Percentiles rank a stretch among this genome's conserved stretches.
These are phyloP conservation scores for Phalacrocorax carbo DNA, from an alignment of 2,113 vertebrate genomes.

Conservation along the genomic window DNA sequence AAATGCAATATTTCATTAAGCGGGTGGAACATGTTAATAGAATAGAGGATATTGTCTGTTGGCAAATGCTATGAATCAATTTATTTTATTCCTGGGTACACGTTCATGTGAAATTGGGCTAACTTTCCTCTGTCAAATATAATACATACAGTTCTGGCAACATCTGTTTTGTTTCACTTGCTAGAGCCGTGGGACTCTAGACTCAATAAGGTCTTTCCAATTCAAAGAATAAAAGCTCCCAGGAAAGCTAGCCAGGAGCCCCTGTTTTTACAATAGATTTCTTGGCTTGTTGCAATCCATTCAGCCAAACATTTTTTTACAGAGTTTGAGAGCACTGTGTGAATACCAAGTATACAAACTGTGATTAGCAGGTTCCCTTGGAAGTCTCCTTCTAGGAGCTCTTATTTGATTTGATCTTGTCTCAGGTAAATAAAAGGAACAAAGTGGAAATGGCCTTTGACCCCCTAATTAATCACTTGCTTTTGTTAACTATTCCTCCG, in stretches of 20 bases:
- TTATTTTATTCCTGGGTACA: not conserved
- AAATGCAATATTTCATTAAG: not conserved
- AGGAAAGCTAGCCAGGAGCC: not conserved
- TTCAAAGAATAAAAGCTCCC: slow-evolving; percentile 25
- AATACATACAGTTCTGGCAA: not conserved
- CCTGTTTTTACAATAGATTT: not conserved
- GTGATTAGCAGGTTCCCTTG: slow-evolving; percentile 6
- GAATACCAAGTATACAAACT: not conserved
- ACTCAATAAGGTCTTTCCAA: slow-evolving; percentile 13
- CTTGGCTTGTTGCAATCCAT: not conserved
- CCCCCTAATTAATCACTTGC: slow-evolving; percentile 38
- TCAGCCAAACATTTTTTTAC: not conserved
- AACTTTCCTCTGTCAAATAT: not conserved
- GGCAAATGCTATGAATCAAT: not conserved
- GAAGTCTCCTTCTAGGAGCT: not conserved
- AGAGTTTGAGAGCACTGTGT: not conserved
- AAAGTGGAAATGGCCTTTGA: slow-evolving; percentile 21
- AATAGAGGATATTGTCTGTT: not conserved
- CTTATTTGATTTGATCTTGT: slow-evolving; percentile 32
- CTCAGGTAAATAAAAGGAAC: slow-evolving; percentile 29
- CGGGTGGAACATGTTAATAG: not conserved
- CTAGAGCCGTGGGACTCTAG: not conserved
- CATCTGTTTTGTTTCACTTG: slow-evolving; percentile 12
- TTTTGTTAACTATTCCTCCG: not conserved
- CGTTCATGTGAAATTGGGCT: not conserved